phyloP scores from a whole-genome alignment of 1,140 invertebrate genomes.

The Drosophila serrata region DNA sequence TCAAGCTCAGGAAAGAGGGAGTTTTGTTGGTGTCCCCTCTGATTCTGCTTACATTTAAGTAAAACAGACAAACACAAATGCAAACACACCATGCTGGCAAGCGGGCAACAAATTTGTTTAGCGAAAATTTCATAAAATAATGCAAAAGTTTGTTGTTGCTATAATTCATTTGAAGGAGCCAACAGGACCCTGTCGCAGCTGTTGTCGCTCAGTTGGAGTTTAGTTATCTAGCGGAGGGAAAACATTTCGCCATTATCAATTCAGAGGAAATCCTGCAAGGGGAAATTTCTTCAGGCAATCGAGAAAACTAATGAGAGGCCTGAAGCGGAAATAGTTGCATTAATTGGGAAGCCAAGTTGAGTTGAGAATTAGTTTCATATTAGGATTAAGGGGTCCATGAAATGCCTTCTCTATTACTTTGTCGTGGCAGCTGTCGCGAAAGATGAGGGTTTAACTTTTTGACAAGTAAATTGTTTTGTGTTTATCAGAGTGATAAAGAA shows the following conservation, averaged over 20 bases:
- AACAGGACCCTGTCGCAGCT: conserved; percentile 49
- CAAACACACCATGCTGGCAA: conserved; percentile 42
- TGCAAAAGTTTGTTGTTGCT: conserved; percentile 61
- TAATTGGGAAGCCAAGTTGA: conserved; percentile 22
- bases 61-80: conserved; percentile 39
- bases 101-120: conserved; percentile 59
- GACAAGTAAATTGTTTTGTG: conserved; percentile 24
- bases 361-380: conserved; percentile 40
- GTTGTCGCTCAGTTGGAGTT: conserved; percentile 51
- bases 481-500: not conserved
- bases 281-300: conserved; percentile 14
- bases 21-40: conserved; percentile 7
- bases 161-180: conserved; percentile 59
- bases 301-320: conserved; percentile 31
- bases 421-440: conserved; percentile 14
- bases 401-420: not conserved
- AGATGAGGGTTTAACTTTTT: conserved; percentile 21
- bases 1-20: conserved; percentile 10
- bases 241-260: conserved; percentile 45
- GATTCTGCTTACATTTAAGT: conserved; percentile 50
- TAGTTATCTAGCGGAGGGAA: conserved; percentile 7
- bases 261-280: conserved; percentile 10
- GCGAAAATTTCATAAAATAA: conserved; percentile 67
- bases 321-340: conserved; percentile 18
- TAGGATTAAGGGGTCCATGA: not conserved